Percentiles rank a stretch among this genome's conserved stretches.
Evolutionary conservation across 2,797 vertebrate genomes (phyloP).

Genomic region (Myotis myotis): DNA sequence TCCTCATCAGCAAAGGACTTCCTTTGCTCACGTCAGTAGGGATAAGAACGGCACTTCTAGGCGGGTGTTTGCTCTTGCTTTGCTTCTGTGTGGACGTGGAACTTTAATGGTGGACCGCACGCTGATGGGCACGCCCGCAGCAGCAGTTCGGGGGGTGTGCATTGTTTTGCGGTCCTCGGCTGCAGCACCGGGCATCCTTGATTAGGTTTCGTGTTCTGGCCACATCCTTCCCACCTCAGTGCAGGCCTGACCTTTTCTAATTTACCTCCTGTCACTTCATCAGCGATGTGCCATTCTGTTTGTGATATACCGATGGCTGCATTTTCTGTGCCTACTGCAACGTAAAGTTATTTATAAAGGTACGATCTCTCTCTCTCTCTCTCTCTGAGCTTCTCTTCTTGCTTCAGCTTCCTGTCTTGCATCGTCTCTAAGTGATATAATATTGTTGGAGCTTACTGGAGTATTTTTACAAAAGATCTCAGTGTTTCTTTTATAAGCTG

Average conservation of each 20-base stretch:
- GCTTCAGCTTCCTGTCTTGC: not conserved
- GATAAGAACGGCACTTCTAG: conserved; percentile 65
- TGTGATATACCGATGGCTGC: conserved; percentile 72
- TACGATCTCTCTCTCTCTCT: conserved; percentile 62
- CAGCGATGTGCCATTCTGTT: conserved; percentile 57
- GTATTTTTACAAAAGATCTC: conserved; percentile 60
- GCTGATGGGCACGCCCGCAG: conserved; percentile 77
- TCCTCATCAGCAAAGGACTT: conserved; percentile 56
- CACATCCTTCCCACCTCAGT: conserved; percentile 72
- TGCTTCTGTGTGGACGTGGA: conserved; percentile 76
- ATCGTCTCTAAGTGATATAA: not conserved
- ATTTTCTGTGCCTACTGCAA: conserved; percentile 66
- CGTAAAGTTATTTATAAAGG: conserved; percentile 74
- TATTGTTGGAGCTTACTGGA: conserved; percentile 17
- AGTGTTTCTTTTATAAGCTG: conserved; percentile 60
- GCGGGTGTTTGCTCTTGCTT: not conserved
- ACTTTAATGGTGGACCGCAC: conserved; percentile 80
- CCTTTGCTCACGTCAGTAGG: conserved; percentile 62
- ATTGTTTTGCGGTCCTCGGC: conserved; percentile 73
- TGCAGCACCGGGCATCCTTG: conserved; percentile 72
- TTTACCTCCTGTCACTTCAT: conserved; percentile 73
- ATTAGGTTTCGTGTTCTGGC: conserved; percentile 78
- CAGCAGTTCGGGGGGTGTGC: conserved; percentile 76
- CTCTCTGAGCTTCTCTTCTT: not conserved
- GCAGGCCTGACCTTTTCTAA: conserved; percentile 77